Conservation (phyloP, 1,140 invertebrate species). For the Solenopsis invicta region DNA sequence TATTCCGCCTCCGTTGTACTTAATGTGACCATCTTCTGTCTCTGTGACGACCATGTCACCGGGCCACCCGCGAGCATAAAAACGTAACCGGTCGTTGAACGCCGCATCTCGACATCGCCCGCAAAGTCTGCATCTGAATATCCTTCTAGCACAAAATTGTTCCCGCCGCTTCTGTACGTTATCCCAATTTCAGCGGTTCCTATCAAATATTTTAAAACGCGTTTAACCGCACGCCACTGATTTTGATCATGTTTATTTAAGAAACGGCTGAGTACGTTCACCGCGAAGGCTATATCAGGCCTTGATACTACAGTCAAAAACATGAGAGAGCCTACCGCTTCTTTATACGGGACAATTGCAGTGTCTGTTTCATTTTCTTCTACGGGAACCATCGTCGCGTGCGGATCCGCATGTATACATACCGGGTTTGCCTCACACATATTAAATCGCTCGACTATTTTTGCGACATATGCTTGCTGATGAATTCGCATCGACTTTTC, state of each 20-base stretch:
- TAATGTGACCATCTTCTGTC: neutral
- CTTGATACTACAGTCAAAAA: slow-evolving; percentile 71
- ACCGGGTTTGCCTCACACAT: slow-evolving; percentile 33
- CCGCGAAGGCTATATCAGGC: slow-evolving; percentile 82
- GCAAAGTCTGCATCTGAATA: slow-evolving; percentile 21
- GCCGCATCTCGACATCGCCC: slow-evolving; percentile 3
- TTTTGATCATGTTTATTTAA: slow-evolving; percentile 64
- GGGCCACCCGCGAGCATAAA: neutral
- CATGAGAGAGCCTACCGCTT: slow-evolving; percentile 49
- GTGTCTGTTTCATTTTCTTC: neutral
- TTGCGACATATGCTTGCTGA: slow-evolving; percentile 27
- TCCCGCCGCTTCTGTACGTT: slow-evolving; percentile 2
- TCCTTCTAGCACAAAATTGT: neutral
- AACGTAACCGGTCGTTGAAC: neutral
- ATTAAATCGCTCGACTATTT: slow-evolving; percentile 29
- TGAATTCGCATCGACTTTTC: slow-evolving; percentile 11
- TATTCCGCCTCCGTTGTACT: too few relatives aligned
- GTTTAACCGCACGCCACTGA: slow-evolving; percentile 80
- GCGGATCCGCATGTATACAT: slow-evolving; percentile 23
- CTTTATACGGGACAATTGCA: slow-evolving; percentile 21
- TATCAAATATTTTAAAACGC: slow-evolving; percentile 82
- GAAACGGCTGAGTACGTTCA: slow-evolving; percentile 78
- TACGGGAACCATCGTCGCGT: neutral
- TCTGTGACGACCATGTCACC: neutral
- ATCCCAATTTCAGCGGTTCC: slow-evolving; percentile 72